Conservation (phyloP, 2,888 invertebrate species). For the Papilio demoleus region DNA sequence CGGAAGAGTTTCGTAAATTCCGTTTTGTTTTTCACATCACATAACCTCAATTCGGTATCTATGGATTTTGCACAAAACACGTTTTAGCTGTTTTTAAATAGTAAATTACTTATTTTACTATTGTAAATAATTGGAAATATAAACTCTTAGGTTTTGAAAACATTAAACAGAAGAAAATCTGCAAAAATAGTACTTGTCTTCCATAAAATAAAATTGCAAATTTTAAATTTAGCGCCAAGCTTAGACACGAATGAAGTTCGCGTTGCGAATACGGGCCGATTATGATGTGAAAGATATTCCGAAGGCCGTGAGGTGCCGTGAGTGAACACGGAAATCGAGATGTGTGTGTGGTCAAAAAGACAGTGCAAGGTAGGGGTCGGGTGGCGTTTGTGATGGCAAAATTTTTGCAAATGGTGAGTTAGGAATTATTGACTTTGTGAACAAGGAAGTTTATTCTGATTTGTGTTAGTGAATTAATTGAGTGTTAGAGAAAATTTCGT, state of each 20-base stretch:
- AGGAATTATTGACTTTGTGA: conserved; percentile 76
- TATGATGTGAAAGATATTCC: conserved; percentile 86
- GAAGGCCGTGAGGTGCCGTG: conserved; percentile 82
- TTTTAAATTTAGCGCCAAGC: conserved; percentile 78
- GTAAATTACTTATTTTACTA: neutral
- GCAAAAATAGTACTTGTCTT: neutral
- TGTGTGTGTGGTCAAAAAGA: conserved; percentile 86
- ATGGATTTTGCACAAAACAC: conserved; percentile 33
- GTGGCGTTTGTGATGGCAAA: conserved; percentile 92
- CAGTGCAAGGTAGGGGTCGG: conserved; percentile 90
- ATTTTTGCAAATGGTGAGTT: conserved; percentile 90
- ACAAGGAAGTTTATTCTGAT: conserved; percentile 63
- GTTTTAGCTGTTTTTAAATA: conserved; percentile 5
- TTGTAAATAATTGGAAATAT: conserved; percentile 26
- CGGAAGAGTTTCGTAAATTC: conserved; percentile 40
- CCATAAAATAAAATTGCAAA: conserved; percentile 52
- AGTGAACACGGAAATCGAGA: conserved; percentile 85
- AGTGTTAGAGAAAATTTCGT: conserved; percentile 71
- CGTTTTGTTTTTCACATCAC: conserved; percentile 57
- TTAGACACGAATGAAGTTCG: conserved; percentile 81
- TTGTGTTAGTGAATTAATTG: conserved; percentile 74
- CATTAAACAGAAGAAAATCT: neutral
- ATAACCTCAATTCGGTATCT: conserved; percentile 65
- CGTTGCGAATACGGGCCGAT: conserved; percentile 84
- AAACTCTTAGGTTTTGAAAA: conserved; percentile 18